Conservation (phyloP, 2,797 vertebrate genomes). For the Sternarchorhynchus goeldii region DNA sequence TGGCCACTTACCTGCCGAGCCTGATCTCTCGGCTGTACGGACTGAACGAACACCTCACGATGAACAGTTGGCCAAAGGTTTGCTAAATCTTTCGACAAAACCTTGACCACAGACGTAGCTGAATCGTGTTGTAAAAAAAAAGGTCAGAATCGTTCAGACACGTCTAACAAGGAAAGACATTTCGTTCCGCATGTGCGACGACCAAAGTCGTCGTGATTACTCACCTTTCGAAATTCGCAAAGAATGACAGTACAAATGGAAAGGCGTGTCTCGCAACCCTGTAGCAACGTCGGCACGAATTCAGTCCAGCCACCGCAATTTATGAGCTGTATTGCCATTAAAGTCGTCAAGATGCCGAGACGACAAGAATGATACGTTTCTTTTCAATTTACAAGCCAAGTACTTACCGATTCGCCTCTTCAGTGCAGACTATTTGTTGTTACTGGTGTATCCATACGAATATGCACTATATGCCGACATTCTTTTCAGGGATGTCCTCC, state of each 20-base stretch:
- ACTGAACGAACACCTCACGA: background rate
- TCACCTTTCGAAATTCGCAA: background rate
- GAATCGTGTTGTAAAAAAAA: background rate
- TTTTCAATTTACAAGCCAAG: no score
- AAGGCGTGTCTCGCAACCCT: no score
- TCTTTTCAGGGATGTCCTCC: slow-evolving; percentile 14
- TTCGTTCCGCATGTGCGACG: slow-evolving; percentile 11
- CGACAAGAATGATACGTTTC: background rate
- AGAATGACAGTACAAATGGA: no score
- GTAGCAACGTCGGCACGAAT: background rate
- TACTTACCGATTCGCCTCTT: slow-evolving; percentile 47
- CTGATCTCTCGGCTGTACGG: slow-evolving; percentile 5
- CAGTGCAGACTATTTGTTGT: slow-evolving; percentile 25
- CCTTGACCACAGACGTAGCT: background rate
- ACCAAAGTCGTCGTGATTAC: slow-evolving; percentile 12
- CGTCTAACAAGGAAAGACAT: slow-evolving; percentile 17
- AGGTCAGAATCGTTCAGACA: slow-evolving; percentile 16
- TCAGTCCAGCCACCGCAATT: background rate
- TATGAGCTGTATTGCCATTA: background rate
- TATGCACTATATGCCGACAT: slow-evolving; percentile 26
- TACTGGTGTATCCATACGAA: slow-evolving; percentile 12
- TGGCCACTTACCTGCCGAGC: slow-evolving; percentile 31
- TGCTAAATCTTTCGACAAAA: background rate
- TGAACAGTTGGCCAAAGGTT: background rate
- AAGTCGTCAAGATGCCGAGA: slow-evolving; percentile 35